phyloP scores from a whole-genome alignment of 2,797 vertebrate genomes.

The Semotilus atromaculatus region DNA sequence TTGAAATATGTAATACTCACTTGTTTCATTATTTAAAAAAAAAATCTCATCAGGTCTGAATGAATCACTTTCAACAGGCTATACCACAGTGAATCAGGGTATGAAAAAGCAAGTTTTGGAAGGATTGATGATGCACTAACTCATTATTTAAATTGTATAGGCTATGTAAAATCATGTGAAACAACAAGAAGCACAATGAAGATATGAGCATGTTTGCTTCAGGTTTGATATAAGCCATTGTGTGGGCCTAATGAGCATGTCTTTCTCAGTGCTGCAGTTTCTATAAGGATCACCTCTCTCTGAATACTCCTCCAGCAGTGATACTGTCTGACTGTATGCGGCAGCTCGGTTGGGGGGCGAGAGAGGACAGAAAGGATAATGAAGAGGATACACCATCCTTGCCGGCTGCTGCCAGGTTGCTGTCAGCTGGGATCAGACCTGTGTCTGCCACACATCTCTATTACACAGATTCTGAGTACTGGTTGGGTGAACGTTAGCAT shows the following conservation, averaged over 20 bases:
- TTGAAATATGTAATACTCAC: too few relatives aligned
- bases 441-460: conserved; percentile 62
- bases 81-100: too few relatives aligned
- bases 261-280: conserved; percentile 40
- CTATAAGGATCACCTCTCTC: conserved; percentile 50
- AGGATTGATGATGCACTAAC: too few relatives aligned
- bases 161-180: too few relatives aligned
- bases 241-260: conserved; percentile 40
- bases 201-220: neutral
- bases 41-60: too few relatives aligned
- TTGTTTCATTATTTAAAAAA: neutral
- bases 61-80: too few relatives aligned
- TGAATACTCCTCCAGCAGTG: conserved; percentile 38
- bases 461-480: conserved; percentile 53
- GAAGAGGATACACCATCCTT: conserved; percentile 57
- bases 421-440: conserved; percentile 65
- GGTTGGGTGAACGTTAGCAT: conserved; percentile 21
- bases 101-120: too few relatives aligned
- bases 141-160: too few relatives aligned
- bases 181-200: neutral
- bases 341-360: conserved; percentile 33
- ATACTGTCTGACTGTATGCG: conserved; percentile 32
- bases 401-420: conserved; percentile 60
- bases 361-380: conserved; percentile 54
- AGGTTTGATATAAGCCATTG: neutral